Base-by-base conservation (phyloP, 2,888 invertebrate genomes). In the Celastrina argiolus region DNA sequence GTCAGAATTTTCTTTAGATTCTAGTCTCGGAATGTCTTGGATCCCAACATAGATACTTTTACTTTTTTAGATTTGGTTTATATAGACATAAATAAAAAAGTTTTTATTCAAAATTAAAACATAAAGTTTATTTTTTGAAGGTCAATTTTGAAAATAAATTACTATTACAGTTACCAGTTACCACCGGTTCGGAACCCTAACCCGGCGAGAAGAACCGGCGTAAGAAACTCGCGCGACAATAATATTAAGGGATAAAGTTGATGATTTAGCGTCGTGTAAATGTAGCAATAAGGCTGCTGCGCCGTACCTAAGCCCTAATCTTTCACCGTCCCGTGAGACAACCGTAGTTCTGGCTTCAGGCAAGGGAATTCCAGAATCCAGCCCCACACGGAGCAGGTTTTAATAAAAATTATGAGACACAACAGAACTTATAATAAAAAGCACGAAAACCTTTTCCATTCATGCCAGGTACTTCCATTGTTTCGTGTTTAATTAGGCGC, bases 401-500 rank as follows among this genome's bases (percentile, higher is more conserved):
- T 22, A 16, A 18, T 8, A 18, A 45, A 41, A 45, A 45, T 45
- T 18, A 45, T 18, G 16, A 45, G 12, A 51, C 12, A 26, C 51
- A 51, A 67, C 45, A 67, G 66, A 68, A 58, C 45, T 66, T 69
- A 75, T 74, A 77, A 72, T 71, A 76, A 76, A 78, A 77, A 34
- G 75, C 79, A 76, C 73, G 71, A 76, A 76, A 76, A 76, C 75
- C 78, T 76, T 76, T 75, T 77, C 78, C 78, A 75, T 78, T 76
- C 78, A 74, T 79, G 81, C 83, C 82, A 82, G 75, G 73, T 72
- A 70, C 77, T 31, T 31, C 31, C 79, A 78, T 74, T 77, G 83
- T 79, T 83, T 76, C 81, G 79, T 89, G 87, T 90, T 90, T 90
- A 90, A 90, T 90, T 88, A 89, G 88, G 88, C 85, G 84, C 77